Percentiles rank a stretch among this genome's conserved stretches.
Evolutionary conservation across 2,797 vertebrate species (phyloP).

Genomic region (Sebastes minor): DNA sequence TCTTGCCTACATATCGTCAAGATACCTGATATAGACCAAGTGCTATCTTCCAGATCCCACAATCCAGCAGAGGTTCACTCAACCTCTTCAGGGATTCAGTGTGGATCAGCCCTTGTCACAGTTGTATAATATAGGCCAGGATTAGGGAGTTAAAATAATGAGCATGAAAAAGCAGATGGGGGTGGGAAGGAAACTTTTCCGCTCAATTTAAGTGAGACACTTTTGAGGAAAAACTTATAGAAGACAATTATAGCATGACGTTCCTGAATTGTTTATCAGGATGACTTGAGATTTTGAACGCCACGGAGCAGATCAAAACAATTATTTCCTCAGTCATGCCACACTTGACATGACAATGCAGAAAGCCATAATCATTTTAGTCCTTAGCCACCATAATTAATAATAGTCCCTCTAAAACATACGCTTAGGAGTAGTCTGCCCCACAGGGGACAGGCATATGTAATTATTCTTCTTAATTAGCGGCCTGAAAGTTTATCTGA

Average conservation of each 20-base stretch:
- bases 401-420: slow-evolving; percentile 71
- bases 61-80: slow-evolving; percentile 41
- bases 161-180: slow-evolving; percentile 20
- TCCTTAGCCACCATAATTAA: slow-evolving; percentile 73
- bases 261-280: slow-evolving; percentile 58
- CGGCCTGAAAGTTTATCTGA: slow-evolving; percentile 81
- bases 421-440: slow-evolving; percentile 59
- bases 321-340: slow-evolving; percentile 77
- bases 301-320: slow-evolving; percentile 74
- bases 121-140: slow-evolving; percentile 40
- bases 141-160: slow-evolving; percentile 58
- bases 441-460: slow-evolving; percentile 72
- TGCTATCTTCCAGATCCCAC: slow-evolving; percentile 14
- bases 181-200: slow-evolving; percentile 39
- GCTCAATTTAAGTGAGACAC: slow-evolving; percentile 39
- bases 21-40: slow-evolving; percentile 48
- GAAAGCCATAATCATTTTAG: slow-evolving; percentile 69
- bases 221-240: slow-evolving; percentile 53
- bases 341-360: slow-evolving; percentile 72
- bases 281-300: slow-evolving; percentile 62
- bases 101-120: slow-evolving; percentile 40
- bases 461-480: slow-evolving; percentile 85
- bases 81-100: slow-evolving; percentile 38
- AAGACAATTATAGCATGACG: slow-evolving; percentile 54
- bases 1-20: slow-evolving; percentile 22